phyloP scores from a whole-genome alignment of 2,113 vertebrate genomes.

The Zosterops pallidus region DNA sequence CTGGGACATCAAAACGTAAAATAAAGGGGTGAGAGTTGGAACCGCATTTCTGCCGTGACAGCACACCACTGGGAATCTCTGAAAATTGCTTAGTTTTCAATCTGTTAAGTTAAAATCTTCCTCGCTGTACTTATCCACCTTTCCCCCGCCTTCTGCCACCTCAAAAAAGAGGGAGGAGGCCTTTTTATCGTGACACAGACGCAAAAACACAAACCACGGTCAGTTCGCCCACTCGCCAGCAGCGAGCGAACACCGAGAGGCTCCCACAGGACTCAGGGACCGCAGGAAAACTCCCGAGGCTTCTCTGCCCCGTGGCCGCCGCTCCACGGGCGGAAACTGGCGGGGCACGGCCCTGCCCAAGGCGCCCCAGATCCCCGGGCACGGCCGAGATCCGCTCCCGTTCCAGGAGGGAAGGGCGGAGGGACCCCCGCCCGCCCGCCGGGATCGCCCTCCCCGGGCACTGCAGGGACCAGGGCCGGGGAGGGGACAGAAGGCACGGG shows the following conservation, averaged over 20 bases:
- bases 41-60: neutral
- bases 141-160: accelerated
- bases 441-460: neutral
- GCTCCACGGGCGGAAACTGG: neutral
- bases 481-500: too few species aligned
- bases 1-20: neutral
- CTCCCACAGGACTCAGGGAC: neutral
- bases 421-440: neutral
- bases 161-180: accelerated
- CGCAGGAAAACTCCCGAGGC: neutral
- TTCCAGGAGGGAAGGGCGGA: neutral
- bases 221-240: neutral
- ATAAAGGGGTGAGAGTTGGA: accelerated
- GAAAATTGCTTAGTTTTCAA: neutral
- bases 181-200: neutral
- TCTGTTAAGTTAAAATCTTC: neutral
- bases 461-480: neutral
- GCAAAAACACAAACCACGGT: neutral
- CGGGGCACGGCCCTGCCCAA: neutral
- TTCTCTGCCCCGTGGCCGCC: neutral
- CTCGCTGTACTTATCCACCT: accelerated
- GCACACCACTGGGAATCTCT: neutral
- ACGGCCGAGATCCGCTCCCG: neutral
- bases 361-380: neutral
- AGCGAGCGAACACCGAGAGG: accelerated